phyloP scores from a whole-genome alignment of 2,113 vertebrate species.

The Callocephalon fimbriatum region DNA sequence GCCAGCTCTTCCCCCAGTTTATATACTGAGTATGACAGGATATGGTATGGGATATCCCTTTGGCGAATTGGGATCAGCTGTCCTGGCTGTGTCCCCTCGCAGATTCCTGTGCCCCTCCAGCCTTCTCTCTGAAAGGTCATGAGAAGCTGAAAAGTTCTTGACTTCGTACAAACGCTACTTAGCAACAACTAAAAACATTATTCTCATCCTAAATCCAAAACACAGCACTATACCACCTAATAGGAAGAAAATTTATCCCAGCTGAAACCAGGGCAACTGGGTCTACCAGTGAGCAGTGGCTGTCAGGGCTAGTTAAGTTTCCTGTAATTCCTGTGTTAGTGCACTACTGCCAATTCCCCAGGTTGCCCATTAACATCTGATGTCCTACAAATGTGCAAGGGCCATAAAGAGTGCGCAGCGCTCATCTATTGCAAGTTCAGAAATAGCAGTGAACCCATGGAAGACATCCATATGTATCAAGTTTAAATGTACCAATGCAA shows the following conservation, averaged over 20 bases:
- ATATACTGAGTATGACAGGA: background rate
- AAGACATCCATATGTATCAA: background rate
- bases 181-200: background rate
- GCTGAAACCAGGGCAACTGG: background rate
- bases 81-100: background rate
- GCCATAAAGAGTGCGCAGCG: rapidly evolving
- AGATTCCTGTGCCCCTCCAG: background rate
- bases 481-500: background rate
- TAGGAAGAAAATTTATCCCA: background rate
- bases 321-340: background rate
- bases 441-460: background rate
- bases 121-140: background rate
- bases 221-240: background rate
- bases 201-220: background rate
- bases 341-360: background rate
- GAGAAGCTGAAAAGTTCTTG: background rate
- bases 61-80: background rate
- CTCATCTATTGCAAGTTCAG: background rate
- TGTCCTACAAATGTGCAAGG: background rate
- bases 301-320: background rate
- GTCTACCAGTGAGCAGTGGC: background rate
- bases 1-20: background rate
- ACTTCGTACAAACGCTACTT: background rate
- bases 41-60: background rate
- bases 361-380: background rate